Percentiles rank a stretch among this genome's conserved stretches.
Evolutionary conservation across 2,797 vertebrate species (phyloP).

Genomic region (Rhinella marina): DNA sequence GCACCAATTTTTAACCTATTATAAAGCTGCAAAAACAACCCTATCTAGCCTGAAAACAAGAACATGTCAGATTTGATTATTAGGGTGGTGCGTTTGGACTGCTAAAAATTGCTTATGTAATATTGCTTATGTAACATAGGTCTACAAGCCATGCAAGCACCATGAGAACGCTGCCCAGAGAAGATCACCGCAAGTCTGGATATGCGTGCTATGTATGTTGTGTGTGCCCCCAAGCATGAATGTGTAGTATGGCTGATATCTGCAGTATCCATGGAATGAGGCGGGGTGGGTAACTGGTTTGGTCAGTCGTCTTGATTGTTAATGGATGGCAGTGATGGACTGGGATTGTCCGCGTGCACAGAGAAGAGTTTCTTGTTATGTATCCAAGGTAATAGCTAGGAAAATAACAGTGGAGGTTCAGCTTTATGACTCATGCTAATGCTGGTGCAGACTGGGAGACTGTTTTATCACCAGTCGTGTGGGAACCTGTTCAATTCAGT

Average conservation of each 20-base stretch:
- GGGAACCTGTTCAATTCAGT: constrained; percentile 28
- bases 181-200: background rate
- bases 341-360: background rate
- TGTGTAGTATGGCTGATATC: constrained; percentile 33
- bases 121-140: background rate
- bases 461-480: constrained; percentile 1
- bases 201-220: background rate
- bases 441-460: background rate
- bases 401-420: background rate
- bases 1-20: background rate
- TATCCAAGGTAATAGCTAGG: constrained; percentile 11
- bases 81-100: background rate
- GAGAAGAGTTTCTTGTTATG: constrained; percentile 20
- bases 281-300: constrained; percentile 44
- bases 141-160: background rate
- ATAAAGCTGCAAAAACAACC: background rate
- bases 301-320: constrained; percentile 35
- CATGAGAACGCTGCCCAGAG: too few species aligned
- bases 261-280: constrained; percentile 48
- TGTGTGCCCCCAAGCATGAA: constrained; percentile 26
- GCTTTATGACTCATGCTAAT: constrained; percentile 4
- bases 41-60: background rate
- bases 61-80: background rate
- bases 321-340: background rate
- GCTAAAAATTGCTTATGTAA: background rate